A percentile compares a stretch with the other conserved stretches of the same genome.
These are phyloP conservation scores for Xanthia icteritia DNA, from an alignment of 2,888 invertebrate genomes.

Conservation along the genomic window DNA sequence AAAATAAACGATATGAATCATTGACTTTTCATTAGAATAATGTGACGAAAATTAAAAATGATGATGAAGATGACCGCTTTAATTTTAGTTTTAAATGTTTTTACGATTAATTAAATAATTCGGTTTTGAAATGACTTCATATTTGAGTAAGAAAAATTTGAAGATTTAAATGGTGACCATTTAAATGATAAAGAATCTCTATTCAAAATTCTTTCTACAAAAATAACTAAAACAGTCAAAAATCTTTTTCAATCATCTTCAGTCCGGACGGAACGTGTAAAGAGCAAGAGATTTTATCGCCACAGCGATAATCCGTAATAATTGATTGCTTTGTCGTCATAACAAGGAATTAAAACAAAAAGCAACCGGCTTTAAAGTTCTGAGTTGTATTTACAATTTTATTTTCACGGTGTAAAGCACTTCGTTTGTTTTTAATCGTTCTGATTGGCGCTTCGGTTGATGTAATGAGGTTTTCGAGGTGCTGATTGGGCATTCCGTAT, in stretches of 20 bases:
- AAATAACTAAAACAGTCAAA: background rate
- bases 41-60: background rate
- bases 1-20: background rate
- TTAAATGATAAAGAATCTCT: no score
- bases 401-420: slow-evolving; percentile 3
- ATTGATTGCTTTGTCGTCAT: slow-evolving; percentile 51
- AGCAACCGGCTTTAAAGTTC: slow-evolving; percentile 23
- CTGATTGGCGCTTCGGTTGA: slow-evolving; percentile 10
- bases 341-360: slow-evolving; percentile 31
- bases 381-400: slow-evolving; percentile 10
- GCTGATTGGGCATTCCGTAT: background rate
- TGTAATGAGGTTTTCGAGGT: background rate
- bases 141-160: background rate
- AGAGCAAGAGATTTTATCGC: slow-evolving; percentile 35
- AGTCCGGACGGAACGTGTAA: background rate
- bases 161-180: background rate
- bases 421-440: slow-evolving; percentile 26
- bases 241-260: background rate
- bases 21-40: slow-evolving; percentile 14
- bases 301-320: slow-evolving; percentile 47
- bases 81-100: background rate
- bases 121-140: background rate
- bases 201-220: background rate
- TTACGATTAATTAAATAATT: background rate
- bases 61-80: background rate